Conservation (phyloP, 2,113 vertebrate genomes). For the Gadus chalcogrammus region DNA sequence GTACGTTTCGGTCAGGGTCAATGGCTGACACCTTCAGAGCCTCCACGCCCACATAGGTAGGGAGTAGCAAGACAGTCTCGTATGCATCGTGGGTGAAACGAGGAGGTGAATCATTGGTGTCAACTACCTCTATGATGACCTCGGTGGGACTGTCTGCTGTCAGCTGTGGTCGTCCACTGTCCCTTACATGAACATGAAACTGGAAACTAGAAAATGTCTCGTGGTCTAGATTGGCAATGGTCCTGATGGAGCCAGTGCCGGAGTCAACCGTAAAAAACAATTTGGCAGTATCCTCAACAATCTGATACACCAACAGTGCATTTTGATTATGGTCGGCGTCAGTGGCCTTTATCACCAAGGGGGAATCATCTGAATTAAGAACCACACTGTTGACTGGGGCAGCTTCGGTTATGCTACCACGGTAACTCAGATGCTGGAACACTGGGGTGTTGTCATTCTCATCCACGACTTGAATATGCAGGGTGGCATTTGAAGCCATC, state of each 20-base stretch:
- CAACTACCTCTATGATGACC: slow-evolving; percentile 88
- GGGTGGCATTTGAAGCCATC: slow-evolving; percentile 86
- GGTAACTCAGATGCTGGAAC: slow-evolving; percentile 86
- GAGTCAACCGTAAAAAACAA: slow-evolving; percentile 93
- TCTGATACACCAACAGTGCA: slow-evolving; percentile 89
- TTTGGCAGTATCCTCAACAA: slow-evolving; percentile 91
- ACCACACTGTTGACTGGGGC: slow-evolving; percentile 89
- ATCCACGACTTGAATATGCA: slow-evolving; percentile 85
- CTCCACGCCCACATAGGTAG: slow-evolving; percentile 91
- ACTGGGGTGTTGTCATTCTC: slow-evolving; percentile 92
- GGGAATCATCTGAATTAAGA: slow-evolving; percentile 75
- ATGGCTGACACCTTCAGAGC: slow-evolving; percentile 84
- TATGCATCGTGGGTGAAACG: slow-evolving; percentile 84
- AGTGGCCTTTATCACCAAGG: slow-evolving; percentile 86
- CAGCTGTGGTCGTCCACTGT: slow-evolving; percentile 88
- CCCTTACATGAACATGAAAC: slow-evolving; percentile 92
- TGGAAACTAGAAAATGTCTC: slow-evolving; percentile 85
- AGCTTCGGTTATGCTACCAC: slow-evolving; percentile 87
- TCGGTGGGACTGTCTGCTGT: slow-evolving; percentile 89
- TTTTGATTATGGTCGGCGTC: slow-evolving; percentile 94
- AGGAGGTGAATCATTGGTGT: slow-evolving; percentile 94
- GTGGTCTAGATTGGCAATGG: slow-evolving; percentile 89
- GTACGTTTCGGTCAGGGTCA: slow-evolving; percentile 87
- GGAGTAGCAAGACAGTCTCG: slow-evolving; percentile 87
- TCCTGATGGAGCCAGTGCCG: slow-evolving; percentile 92